These are phyloP conservation scores for Drosophila paramelanica DNA, from an alignment of 2,888 invertebrate genomes.

Conservation along the genomic window DNA sequence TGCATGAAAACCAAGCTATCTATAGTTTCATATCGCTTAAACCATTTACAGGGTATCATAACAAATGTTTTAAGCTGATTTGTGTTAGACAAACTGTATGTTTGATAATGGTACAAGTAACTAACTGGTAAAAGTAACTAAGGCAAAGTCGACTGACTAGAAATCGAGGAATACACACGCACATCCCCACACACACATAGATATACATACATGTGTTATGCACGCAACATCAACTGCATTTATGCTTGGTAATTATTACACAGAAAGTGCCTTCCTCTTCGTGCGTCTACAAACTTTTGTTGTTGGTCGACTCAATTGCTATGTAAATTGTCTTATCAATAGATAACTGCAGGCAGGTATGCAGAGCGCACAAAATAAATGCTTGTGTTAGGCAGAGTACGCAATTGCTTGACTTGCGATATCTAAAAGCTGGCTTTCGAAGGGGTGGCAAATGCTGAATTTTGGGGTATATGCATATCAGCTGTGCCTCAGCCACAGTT, in stretches of 20 bases:
- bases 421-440: background rate
- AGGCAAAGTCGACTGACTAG: background rate
- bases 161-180: background rate
- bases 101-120: background rate
- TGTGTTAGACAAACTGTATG: too few species aligned
- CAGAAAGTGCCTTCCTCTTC: too few species aligned
- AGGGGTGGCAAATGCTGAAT: too few species aligned
- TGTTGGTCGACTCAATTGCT: background rate
- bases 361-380: too few species aligned
- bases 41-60: slow-evolving; percentile 1
- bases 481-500: background rate
- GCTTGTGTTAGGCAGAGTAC: too few species aligned
- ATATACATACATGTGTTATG: background rate
- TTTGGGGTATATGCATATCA: slow-evolving; percentile 1
- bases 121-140: background rate
- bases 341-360: background rate
- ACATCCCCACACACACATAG: background rate
- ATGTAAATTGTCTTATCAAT: slow-evolving; percentile 4
- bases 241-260: slow-evolving; percentile 10
- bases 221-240: slow-evolving; percentile 9
- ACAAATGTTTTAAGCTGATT: background rate
- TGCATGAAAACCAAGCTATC: too few species aligned
- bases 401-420: background rate
- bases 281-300: background rate
- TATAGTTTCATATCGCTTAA: too few species aligned